Evolutionary conservation across 2,888 invertebrate genomes (phyloP).

Genomic region (Euzetes globulus): DNA sequence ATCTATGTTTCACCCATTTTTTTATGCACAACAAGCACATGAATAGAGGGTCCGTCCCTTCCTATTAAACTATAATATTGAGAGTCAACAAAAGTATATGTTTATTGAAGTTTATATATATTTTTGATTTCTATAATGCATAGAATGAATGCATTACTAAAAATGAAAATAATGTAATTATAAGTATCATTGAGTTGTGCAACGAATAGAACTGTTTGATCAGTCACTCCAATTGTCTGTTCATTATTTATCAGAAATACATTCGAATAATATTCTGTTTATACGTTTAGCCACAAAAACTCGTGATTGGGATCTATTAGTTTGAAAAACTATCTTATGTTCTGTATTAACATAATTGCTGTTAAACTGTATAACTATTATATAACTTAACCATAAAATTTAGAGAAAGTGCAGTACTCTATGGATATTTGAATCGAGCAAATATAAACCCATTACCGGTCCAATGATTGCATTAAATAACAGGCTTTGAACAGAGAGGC

Average conservation of each 20-base stretch:
- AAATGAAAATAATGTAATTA: not conserved
- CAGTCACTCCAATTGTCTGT: not conserved
- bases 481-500: constrained; percentile 15
- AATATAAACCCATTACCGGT: constrained; percentile 15
- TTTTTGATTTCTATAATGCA: not conserved
- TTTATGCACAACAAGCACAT: not conserved
- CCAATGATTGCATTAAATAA: constrained; percentile 20
- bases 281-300: not conserved
- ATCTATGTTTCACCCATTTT: not conserved
- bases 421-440: constrained; percentile 24
- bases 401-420: not conserved
- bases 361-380: not conserved
- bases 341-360: no score
- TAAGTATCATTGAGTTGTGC: not conserved
- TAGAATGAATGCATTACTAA: not conserved
- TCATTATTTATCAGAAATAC: no score
- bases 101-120: not conserved
- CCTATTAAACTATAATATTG: not conserved
- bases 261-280: no score
- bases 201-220: not conserved
- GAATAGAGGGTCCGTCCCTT: not conserved
- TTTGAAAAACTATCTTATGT: not conserved
- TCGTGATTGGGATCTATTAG: constrained; percentile 5
- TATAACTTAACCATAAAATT: not conserved
- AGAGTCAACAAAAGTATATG: not conserved